Base-by-base conservation (phyloP, 1,140 invertebrate genomes). In the Trichogramma pretiosum region DNA sequence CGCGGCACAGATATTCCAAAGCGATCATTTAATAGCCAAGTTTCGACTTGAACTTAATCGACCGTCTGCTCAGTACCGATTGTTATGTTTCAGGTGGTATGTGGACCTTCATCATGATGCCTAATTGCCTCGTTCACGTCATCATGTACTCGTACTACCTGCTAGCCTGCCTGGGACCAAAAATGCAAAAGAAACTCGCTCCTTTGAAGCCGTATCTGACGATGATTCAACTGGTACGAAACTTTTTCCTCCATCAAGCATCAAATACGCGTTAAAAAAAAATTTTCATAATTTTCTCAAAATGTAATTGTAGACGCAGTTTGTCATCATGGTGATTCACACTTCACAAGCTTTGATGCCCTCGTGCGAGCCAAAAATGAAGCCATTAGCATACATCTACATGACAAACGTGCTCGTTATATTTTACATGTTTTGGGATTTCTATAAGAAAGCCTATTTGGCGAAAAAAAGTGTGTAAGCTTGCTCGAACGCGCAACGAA, bases 191-290 rank as follows among this genome's bases (percentile, higher is more conserved):
- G 60, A 89, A 80, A 63, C 69, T 93, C 33, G 89, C 85, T 80
- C 77, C 76, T 37, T 93, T 87, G 86, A 93, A 93, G 72, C 88
- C 84, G 65, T 90, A 93, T 69, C 74, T 93, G 47, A 93, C 90
- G 14, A 77, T 78, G 32, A 72, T 92, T 37, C 90, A 93, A 76
- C 80, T 92, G 82, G 85, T 74, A 73, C n/a, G 54, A 51, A 48
- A 7, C 14, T n/a, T 33, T 33, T 37, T 28, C 5, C 24, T 28
- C 5, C 11, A 28, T 28, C 24, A 11, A 28, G 11, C 24, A 11
- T 7, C 24, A 28, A 28, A 7, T 28, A 11, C 11, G 11, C 11
- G 11, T 28, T 28, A 28, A 28, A 7, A 37, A n/a, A 11, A 19
- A 5, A 10, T 19, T 41, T 24, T 24, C 13, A 28, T 28, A 9